Evolutionary conservation across 1,140 invertebrate genomes (phyloP), one percentile per base, ranked within the genome.

Genomic region (Metopolophium dirhodum): DNA sequence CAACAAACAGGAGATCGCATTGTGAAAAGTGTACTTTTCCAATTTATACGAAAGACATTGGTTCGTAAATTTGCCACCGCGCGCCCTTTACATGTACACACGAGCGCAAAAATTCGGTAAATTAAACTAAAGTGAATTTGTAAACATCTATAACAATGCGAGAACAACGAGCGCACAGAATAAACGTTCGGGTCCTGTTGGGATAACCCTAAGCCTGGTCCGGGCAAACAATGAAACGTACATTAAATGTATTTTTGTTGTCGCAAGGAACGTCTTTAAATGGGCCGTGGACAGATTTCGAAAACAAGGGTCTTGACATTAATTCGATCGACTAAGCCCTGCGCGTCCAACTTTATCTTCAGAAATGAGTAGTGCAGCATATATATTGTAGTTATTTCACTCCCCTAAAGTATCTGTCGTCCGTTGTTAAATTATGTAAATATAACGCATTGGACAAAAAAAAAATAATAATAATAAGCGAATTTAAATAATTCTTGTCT

Each of bases 301-400:
- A 89, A 89, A 89, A 89, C 88, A 89, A 89, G 88, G 88, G 51
- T 49, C 88, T 89, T 49, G 49, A 37, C 22, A 57, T 89, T 89
- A 89, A 89, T 89, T 57, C 51, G 35, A 89, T 89, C 51, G 49
- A 57, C 88, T 89, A 57, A 89, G 23, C 51, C 30, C 88, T 20
- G 35, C 22, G n/a, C 8, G 35, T 89, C 22, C 26, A 57, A 89
- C 37, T 89, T 89, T 37, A 26, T 37, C 30, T 89, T 89, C 30
- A 47, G 14, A 86, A 86, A 86, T 47, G 85, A 86, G 85, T 86
- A 77, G 61, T 77, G 30, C 14, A 20, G 11, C n/a, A 7, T 77
- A 77, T 77, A 35, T 18, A 77, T 77, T n/a, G 14, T 77, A 77
- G 30, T 77, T n/a, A 14, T 77, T 77, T 35, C 11, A 7, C 30